Evolutionary conservation across 2,888 invertebrate genomes (phyloP), one percentile per base, ranked within the genome.

Genomic region (Nebria salina): DNA sequence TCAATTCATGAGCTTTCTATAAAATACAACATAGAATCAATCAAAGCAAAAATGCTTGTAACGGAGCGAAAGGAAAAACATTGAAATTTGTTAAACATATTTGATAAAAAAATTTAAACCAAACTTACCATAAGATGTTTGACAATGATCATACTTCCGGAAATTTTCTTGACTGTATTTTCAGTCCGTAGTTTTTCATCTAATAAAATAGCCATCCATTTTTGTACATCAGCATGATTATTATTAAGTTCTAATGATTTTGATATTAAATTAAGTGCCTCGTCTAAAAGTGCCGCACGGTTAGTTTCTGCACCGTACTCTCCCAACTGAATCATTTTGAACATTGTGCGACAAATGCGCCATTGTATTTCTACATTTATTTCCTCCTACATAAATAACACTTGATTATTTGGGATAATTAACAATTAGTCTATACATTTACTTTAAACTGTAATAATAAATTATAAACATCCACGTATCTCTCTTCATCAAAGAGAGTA

Each of bases 261-360:
- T 34, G 90, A 87, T 81, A 95, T 92, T 54, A 94, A 89, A 54
- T 91, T 90, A 86, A 92, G 94, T 0, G 95, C 96, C 87, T 95
- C 93, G 68, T 90, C 89, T 83, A 95, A 91, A 11, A 54, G 54
- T 83, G 95, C 89, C 65, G 90, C 89, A 83, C 91, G 91, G 86
- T 91, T 92, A 82, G 92, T 91, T n/a, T 90, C 89, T 34, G 82
- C 81, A 0, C 84, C 81, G 11, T 86, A 77, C 11, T 82, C 81
- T 82, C 91, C 90, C 72, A 92, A 90, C 82, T 91, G 91, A 13
- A 95, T 93, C 89, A 95, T 92, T 86, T 96, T 95, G 86, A 94
- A 97, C 7, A 95, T 89, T 6, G 94, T 95, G 85, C 97, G 90
- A 82, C 94, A 93, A 82, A 96, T 89, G 76, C 98, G 91, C 98